These are phyloP conservation scores for Dicerorhinus sumatrensis DNA, from an alignment of 2,113 vertebrate genomes.

Conservation along the genomic window DNA sequence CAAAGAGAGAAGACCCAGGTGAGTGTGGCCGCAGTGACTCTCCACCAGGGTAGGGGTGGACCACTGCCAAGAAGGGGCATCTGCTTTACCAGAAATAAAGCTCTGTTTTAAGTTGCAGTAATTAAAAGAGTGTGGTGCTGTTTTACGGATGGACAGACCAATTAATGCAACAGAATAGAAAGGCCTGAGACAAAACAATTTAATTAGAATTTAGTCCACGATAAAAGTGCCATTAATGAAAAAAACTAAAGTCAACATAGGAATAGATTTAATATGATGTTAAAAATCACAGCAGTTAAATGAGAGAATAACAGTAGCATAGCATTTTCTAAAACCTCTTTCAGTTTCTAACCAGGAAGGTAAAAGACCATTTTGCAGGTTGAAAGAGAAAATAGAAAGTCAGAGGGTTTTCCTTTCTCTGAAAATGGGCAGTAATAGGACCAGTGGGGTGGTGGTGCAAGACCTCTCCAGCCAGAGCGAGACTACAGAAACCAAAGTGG, in stretches of 20 bases:
- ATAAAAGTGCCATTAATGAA: not conserved
- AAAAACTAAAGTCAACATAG: not conserved
- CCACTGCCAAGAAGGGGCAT: not conserved
- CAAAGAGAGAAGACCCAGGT: not conserved
- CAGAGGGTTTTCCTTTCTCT: not conserved
- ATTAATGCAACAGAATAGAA: not conserved
- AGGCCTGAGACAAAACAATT: not conserved
- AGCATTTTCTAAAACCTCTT: not conserved
- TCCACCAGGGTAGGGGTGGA: not conserved
- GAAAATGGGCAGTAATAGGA: not conserved
- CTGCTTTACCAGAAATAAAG: not conserved
- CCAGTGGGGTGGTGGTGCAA: rapidly evolving
- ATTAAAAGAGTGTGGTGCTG: not conserved
- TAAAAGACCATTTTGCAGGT: not conserved
- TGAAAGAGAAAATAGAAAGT: not conserved
- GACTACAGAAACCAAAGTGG: not conserved
- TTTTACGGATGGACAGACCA: not conserved
- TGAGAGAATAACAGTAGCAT: not conserved
- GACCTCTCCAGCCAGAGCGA: not conserved
- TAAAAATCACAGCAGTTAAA: not conserved
- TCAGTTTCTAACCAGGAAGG: not conserved
- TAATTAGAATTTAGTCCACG: not conserved
- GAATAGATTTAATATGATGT: not conserved
- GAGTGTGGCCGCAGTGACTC: not conserved
- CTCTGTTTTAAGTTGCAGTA: not conserved